A percentile compares a stretch with the other conserved stretches of the same genome.
phyloP scores from a whole-genome alignment of 2,113 vertebrate species.

The Takifugu flavidus region DNA sequence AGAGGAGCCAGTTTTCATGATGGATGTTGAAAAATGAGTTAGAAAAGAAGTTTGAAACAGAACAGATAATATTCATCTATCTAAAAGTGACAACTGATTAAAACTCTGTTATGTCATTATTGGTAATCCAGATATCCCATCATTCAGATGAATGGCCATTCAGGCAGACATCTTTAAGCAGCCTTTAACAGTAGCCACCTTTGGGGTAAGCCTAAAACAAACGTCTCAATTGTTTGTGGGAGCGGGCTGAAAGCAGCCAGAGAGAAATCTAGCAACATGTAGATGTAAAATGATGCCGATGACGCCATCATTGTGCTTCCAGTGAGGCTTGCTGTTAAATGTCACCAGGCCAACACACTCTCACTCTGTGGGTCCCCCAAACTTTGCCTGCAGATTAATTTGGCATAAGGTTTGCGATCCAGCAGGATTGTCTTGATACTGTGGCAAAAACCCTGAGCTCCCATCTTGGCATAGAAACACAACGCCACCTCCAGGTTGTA shows the following conservation, averaged over 20 bases:
- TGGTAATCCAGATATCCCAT: no score
- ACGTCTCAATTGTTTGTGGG: conserved; percentile 30
- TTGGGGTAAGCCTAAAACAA: no score
- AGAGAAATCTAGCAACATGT: conserved; percentile 76
- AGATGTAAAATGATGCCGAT: conserved; percentile 17
- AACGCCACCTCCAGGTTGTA: no score
- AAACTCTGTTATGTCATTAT: no score
- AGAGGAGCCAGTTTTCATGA: no score
- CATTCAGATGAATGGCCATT: no score
- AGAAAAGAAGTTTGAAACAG: no score
- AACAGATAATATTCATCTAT: no score
- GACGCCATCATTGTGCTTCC: conserved; percentile 62
- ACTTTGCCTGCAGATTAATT: neutral
- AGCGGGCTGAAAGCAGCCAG: conserved; percentile 60
- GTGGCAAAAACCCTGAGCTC: neutral
- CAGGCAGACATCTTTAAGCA: no score
- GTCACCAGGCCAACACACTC: conserved; percentile 23
- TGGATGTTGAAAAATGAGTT: no score
- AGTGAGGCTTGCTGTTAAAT: conserved; percentile 56
- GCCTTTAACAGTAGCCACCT: no score
- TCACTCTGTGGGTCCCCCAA: neutral
- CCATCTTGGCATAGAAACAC: neutral
- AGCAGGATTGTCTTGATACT: neutral
- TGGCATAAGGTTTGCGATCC: neutral
- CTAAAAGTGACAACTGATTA: no score